These are phyloP conservation scores for Rhegmatorhina hoffmannsi DNA, from an alignment of 2,113 vertebrate genomes.

Conservation along the genomic window DNA sequence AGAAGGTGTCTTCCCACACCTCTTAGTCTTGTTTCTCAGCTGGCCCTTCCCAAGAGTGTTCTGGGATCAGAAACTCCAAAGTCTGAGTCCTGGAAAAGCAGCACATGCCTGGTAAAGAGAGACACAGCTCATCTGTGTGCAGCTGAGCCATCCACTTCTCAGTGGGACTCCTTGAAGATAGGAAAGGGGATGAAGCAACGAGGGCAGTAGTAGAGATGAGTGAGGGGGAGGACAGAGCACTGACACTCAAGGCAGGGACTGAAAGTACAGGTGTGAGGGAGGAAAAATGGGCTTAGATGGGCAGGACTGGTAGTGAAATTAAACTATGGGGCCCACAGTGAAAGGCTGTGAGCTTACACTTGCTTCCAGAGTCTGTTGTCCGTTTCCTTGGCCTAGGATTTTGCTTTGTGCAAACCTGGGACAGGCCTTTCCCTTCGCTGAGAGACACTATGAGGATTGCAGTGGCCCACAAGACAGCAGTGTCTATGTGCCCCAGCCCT, in stretches of 20 bases:
- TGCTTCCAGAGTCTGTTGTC: neutral
- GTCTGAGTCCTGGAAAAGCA: neutral
- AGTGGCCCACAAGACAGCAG: neutral
- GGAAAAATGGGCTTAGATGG: neutral
- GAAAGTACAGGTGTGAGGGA: neutral
- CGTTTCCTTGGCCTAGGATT: neutral
- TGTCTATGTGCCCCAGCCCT: neutral
- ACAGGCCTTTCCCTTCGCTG: neutral
- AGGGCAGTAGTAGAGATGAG: neutral
- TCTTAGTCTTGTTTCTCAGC: neutral
- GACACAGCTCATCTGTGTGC: neutral
- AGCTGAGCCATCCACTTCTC: neutral
- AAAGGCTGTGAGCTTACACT: neutral
- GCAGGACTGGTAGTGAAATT: neutral
- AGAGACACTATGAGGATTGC: neutral
- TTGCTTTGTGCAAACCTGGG: neutral
- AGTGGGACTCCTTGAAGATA: accelerated
- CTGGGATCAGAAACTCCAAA: neutral
- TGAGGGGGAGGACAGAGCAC: neutral
- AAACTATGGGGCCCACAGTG: neutral
- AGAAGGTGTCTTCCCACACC: neutral
- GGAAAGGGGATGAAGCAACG: neutral
- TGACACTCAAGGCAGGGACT: neutral
- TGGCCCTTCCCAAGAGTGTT: neutral
- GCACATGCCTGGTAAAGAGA: neutral